phyloP scores from a whole-genome alignment of 2,113 vertebrate genomes.

The Catharus fuscescens region DNA sequence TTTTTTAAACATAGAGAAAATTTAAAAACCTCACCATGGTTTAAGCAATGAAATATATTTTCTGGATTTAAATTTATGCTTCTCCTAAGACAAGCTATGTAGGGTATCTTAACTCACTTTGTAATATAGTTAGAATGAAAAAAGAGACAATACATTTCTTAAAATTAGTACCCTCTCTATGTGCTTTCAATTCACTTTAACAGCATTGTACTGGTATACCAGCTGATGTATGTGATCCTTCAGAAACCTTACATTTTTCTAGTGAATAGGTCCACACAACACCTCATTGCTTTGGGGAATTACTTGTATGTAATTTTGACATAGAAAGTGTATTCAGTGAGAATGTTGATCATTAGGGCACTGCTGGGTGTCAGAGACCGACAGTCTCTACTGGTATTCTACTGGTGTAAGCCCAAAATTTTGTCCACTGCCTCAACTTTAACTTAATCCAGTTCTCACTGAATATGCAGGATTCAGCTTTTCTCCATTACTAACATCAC shows the following conservation, averaged over 20 bases:
- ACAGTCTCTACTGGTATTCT: neutral
- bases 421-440: neutral
- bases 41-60: neutral
- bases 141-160: neutral
- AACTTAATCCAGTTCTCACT: neutral
- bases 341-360: accelerated
- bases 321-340: neutral
- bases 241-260: neutral
- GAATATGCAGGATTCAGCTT: neutral
- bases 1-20: neutral
- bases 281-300: neutral
- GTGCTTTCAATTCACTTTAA: neutral
- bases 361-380: neutral
- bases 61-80: neutral
- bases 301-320: neutral
- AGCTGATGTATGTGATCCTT: neutral
- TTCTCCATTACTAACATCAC: neutral
- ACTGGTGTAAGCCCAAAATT: neutral
- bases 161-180: neutral
- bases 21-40: accelerated
- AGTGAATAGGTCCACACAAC: neutral
- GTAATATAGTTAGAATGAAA: neutral
- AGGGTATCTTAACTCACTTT: neutral
- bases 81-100: neutral
- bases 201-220: neutral